A percentile compares a stretch with the other conserved stretches of the same genome.
These are phyloP conservation scores for Syngnathus scovelli DNA, from an alignment of 2,113 vertebrate species.

Conservation along the genomic window DNA sequence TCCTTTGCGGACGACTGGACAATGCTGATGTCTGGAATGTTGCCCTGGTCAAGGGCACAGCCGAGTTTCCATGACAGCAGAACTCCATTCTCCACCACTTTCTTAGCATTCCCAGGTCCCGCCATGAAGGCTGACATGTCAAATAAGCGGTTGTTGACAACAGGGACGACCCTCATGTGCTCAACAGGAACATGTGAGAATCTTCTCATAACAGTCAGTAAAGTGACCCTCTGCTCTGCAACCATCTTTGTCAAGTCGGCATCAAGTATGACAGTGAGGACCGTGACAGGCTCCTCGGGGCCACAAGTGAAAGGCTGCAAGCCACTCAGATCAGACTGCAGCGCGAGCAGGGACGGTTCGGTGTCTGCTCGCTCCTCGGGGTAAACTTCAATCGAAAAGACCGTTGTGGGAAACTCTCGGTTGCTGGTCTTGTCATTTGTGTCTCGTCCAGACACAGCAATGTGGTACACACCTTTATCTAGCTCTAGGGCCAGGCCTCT, in stretches of 20 bases:
- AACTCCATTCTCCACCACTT: conserved; percentile 93
- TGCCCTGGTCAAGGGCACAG: conserved; percentile 86
- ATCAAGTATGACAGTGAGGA: conserved; percentile 92
- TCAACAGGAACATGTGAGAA: conserved; percentile 86
- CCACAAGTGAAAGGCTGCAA: conserved; percentile 74
- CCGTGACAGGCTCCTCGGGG: conserved; percentile 81
- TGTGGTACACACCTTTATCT: conserved; percentile 89
- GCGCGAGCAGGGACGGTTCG: conserved; percentile 71
- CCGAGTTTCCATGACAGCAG: conserved; percentile 93
- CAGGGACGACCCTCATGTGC: conserved; percentile 88
- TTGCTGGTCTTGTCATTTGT: conserved; percentile 73
- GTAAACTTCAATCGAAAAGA: conserved; percentile 90
- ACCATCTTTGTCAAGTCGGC: conserved; percentile 95
- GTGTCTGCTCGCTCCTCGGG: conserved; percentile 85
- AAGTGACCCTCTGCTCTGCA: conserved; percentile 80
- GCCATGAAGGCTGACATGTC: conserved; percentile 99
- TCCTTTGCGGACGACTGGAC: conserved; percentile 88
- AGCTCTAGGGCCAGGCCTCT: conserved; percentile 88
- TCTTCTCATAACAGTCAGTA: conserved; percentile 79
- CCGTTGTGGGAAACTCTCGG: conserved; percentile 71
- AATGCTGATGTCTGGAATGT: conserved; percentile 83
- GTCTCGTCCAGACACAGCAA: conserved; percentile 75
- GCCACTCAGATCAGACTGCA: conserved; percentile 68
- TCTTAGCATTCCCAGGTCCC: conserved; percentile 94
- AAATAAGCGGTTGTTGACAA: conserved; percentile 94